These are phyloP conservation scores for Bubo blakistoni DNA, from an alignment of 2,113 vertebrate genomes.

Conservation along the genomic window DNA sequence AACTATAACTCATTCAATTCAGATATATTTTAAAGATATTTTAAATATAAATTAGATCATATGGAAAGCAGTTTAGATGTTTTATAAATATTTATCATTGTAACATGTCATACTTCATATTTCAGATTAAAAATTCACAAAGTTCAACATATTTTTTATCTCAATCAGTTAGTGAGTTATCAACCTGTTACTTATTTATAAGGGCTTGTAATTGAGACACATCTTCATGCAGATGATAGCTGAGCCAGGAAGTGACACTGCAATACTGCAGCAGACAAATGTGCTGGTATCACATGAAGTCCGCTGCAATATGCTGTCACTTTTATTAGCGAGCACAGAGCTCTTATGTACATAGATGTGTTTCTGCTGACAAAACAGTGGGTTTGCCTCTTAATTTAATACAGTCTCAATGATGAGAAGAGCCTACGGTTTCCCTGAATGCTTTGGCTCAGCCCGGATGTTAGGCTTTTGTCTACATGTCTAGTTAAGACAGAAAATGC, in stretches of 20 bases:
- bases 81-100: constrained; percentile 27
- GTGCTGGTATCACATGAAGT: background rate
- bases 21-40: background rate
- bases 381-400: background rate
- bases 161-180: background rate
- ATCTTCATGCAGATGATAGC: background rate
- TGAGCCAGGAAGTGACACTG: background rate
- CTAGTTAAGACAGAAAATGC: background rate
- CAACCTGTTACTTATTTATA: constrained; percentile 7
- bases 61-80: background rate
- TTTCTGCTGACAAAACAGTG: background rate
- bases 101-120: background rate
- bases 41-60: background rate
- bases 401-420: background rate
- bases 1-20: background rate
- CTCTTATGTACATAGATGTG: background rate
- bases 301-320: background rate
- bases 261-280: background rate
- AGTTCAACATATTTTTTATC: background rate
- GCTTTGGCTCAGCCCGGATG: background rate
- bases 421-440: background rate
- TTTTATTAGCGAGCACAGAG: background rate
- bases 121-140: constrained; percentile 32
- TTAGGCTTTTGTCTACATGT: background rate
- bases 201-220: background rate